phyloP scores from a whole-genome alignment of 1,140 invertebrate species.

The Antheraea mylitta region DNA sequence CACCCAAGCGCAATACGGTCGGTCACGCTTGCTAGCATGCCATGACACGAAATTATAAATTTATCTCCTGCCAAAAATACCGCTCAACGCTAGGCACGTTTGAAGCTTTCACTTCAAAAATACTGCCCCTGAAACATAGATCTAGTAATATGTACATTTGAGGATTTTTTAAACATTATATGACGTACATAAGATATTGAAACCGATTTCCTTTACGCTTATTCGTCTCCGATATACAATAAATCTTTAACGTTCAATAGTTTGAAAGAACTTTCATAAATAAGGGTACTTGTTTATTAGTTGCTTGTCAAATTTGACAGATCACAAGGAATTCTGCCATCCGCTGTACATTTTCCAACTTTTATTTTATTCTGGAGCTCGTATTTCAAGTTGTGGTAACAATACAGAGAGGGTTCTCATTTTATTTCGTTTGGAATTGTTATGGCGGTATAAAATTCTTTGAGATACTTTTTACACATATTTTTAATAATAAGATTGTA shows the following conservation, averaged over 20 bases:
- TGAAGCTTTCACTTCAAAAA: no score
- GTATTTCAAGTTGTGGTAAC: constrained; percentile 33
- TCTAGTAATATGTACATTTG: no score
- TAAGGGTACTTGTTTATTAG: constrained; percentile 13
- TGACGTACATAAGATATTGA: background rate
- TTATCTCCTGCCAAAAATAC: no score
- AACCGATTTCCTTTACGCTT: background rate
- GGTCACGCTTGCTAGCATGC: no score
- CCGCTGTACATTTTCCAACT: constrained; percentile 29
- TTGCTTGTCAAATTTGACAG: constrained; percentile 20
- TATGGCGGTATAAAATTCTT: constrained; percentile 17
- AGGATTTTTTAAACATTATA: no score
- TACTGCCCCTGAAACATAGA: no score
- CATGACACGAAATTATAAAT: no score
- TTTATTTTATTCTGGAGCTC: constrained; percentile 24
- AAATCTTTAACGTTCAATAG: constrained; percentile 11
- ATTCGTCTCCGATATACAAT: background rate
- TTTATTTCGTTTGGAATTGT: constrained; percentile 25
- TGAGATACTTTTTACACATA: background rate
- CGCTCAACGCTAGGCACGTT: no score
- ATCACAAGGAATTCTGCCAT: constrained; percentile 23
- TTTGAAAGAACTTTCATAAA: constrained; percentile 10
- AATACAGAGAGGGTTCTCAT: constrained; percentile 16
- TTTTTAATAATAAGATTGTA: background rate
- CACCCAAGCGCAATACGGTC: no score